A percentile compares a stretch with the other conserved stretches of the same genome.
Conservation (phyloP, 2,888 invertebrate species). For the Iphiclides podalirius region DNA sequence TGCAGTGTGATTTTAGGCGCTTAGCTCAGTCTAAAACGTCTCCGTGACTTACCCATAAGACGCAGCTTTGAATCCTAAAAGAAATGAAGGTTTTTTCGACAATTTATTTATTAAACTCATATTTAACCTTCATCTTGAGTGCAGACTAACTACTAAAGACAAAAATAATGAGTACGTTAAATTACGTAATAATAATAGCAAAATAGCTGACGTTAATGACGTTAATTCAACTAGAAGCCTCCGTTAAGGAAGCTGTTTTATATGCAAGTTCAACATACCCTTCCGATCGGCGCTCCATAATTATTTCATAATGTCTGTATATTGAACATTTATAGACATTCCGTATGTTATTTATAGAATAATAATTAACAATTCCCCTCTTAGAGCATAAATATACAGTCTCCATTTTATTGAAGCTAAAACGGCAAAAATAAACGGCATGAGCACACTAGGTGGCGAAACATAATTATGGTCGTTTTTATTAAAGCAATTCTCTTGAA, state of each 20-base stretch:
- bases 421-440: conserved; percentile 3
- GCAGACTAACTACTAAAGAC: too few species aligned
- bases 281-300: conserved; percentile 12
- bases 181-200: too few species aligned
- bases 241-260: conserved; percentile 18
- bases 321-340: conserved; percentile 13
- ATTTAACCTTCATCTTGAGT: too few species aligned
- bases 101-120: too few species aligned
- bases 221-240: conserved; percentile 6
- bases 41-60: too few species aligned
- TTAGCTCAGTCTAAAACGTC: too few species aligned
- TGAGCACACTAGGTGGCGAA: neutral
- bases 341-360: conserved; percentile 14
- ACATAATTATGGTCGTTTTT: conserved; percentile 15
- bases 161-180: too few species aligned
- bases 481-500: conserved; percentile 20
- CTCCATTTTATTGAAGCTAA: neutral
- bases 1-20: too few species aligned
- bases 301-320: conserved; percentile 13
- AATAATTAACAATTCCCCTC: conserved; percentile 1
- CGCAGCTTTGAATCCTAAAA: too few species aligned
- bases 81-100: too few species aligned
- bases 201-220: neutral
- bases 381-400: neutral
- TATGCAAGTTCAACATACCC: conserved; percentile 18